Evolutionary conservation across 2,888 invertebrate species (phyloP).

Genomic region (Alentia gelatinosa): DNA sequence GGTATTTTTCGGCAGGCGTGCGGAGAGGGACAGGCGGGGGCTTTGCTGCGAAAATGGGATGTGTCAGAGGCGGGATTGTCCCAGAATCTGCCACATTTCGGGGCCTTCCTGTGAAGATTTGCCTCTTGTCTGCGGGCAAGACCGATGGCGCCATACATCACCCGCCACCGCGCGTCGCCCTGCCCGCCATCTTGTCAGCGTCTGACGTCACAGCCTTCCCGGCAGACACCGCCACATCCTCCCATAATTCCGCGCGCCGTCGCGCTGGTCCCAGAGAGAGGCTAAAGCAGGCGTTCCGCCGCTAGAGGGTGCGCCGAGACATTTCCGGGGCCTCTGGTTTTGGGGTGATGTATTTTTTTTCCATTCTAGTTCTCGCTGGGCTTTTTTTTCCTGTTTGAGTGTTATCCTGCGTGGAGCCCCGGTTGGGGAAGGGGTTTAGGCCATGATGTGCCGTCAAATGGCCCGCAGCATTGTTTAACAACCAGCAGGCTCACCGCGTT

Average conservation of each 20-base stretch:
- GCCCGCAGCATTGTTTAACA: background rate
- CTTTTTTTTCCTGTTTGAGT: background rate
- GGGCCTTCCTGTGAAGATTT: constrained; percentile 49
- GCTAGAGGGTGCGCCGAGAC: background rate
- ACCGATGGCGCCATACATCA: constrained; percentile 32
- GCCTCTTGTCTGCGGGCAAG: constrained; percentile 9
- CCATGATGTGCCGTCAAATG: background rate
- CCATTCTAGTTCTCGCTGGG: background rate
- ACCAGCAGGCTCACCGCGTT: background rate
- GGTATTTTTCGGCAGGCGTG: background rate
- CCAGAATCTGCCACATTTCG: constrained; percentile 47
- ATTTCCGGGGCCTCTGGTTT: background rate
- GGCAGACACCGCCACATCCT: constrained; percentile 39
- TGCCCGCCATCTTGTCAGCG: constrained; percentile 2
- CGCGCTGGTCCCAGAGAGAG: background rate
- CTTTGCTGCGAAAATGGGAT: constrained; percentile 44
- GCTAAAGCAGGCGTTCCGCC: background rate
- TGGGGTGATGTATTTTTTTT: background rate
- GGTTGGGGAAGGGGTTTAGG: background rate
- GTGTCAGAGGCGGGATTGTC: constrained; percentile 4
- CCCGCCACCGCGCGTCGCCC: background rate
- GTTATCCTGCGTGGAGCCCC: background rate
- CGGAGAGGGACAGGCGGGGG: background rate
- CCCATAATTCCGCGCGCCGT: constrained; percentile 33
- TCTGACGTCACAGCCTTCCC: constrained; percentile 35